phyloP scores from a whole-genome alignment of 1,140 invertebrate species.

The Neodiprion pinetum region DNA sequence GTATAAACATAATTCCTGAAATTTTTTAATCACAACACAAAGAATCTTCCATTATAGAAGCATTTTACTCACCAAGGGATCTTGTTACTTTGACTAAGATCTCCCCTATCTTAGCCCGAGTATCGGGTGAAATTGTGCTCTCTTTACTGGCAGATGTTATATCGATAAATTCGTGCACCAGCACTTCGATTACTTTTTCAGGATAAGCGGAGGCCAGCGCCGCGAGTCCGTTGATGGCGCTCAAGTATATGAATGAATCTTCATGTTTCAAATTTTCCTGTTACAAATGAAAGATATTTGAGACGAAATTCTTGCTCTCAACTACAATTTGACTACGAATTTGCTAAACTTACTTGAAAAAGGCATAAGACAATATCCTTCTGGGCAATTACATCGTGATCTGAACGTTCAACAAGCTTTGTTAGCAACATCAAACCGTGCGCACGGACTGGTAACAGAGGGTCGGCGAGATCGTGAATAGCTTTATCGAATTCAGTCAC shows the following conservation, averaged over 20 bases:
- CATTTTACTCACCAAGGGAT: slow-evolving; percentile 68
- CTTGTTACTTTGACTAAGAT: slow-evolving; percentile 77
- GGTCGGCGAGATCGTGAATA: slow-evolving; percentile 73
- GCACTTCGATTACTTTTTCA: slow-evolving; percentile 70
- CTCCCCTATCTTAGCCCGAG: slow-evolving; percentile 84
- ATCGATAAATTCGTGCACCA: slow-evolving; percentile 69
- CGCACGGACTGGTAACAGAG: slow-evolving; percentile 78
- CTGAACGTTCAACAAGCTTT: slow-evolving; percentile 73
- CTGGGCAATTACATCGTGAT: slow-evolving; percentile 69
- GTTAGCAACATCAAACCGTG: slow-evolving; percentile 79
- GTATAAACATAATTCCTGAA: slow-evolving; percentile 12
- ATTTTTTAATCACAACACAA: slow-evolving; percentile 18
- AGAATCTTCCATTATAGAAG: slow-evolving; percentile 19
- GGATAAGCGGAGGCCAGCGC: slow-evolving; percentile 70
- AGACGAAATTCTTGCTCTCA: slow-evolving; percentile 5
- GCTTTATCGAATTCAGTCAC: slow-evolving; percentile 68
- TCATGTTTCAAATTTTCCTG: slow-evolving; percentile 77
- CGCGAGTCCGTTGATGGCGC: slow-evolving; percentile 78
- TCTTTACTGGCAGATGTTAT: slow-evolving; percentile 48
- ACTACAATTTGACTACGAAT: slow-evolving; percentile 23
- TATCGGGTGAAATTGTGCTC: slow-evolving; percentile 63
- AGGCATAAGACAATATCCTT: slow-evolving; percentile 74
- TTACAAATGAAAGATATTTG: slow-evolving; percentile 40
- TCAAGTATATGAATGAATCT: slow-evolving; percentile 86
- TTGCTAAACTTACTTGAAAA: slow-evolving; percentile 66